These are phyloP conservation scores for Flexamia atlantica DNA, from an alignment of 2,888 invertebrate species.

Conservation along the genomic window DNA sequence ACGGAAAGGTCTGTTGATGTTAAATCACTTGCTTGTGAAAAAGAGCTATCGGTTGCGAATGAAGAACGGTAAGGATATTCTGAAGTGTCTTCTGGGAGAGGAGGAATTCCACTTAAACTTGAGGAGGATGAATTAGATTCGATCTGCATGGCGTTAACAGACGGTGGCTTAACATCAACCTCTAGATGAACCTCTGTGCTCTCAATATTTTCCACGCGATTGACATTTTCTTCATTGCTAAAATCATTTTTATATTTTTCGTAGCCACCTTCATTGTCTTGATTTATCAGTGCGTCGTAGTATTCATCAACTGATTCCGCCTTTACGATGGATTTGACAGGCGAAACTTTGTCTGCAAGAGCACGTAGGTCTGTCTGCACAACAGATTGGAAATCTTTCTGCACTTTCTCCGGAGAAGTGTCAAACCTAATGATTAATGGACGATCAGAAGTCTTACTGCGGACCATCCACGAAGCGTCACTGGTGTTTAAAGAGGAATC, in stretches of 20 bases:
- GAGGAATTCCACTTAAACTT: slow-evolving; percentile 45
- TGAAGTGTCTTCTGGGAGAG: slow-evolving; percentile 34
- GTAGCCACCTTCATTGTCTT: not conserved
- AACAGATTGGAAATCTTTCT: slow-evolving; percentile 30
- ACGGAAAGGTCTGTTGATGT: not conserved
- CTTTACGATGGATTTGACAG: not conserved
- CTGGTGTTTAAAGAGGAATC: slow-evolving; percentile 46
- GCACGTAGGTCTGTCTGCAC: slow-evolving; percentile 15
- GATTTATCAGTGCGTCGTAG: not conserved
- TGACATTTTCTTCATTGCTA: not conserved
- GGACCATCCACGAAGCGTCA: slow-evolving; percentile 43
- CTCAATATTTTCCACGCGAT: not conserved
- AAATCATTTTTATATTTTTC: not conserved
- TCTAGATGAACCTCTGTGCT: not conserved
- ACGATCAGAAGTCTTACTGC: slow-evolving; percentile 49
- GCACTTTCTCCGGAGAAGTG: slow-evolving; percentile 18
- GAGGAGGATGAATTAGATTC: slow-evolving; percentile 48
- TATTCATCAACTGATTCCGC: not conserved
- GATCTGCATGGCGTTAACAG: not conserved
- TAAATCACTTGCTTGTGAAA: not conserved
- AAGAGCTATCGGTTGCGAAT: slow-evolving; percentile 29
- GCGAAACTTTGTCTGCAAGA: not conserved
- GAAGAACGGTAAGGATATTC: not conserved
- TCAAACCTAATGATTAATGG: slow-evolving; percentile 39
- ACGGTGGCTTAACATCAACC: not conserved